Evolutionary conservation across 23 tunicate genomes (phyloP), one percentile per base, ranked within the genome.

Genomic region (Styela clava): DNA sequence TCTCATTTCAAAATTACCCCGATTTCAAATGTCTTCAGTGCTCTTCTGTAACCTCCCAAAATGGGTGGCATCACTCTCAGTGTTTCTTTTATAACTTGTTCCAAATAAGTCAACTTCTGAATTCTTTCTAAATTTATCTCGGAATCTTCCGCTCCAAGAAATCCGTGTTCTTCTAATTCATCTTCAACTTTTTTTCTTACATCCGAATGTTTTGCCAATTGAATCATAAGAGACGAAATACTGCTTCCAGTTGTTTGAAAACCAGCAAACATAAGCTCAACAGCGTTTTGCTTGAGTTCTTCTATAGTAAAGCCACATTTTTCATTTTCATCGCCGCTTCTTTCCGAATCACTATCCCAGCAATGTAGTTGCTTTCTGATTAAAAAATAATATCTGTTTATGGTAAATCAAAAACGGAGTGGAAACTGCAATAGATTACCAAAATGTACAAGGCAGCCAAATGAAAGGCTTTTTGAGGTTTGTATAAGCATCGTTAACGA

Each of bases 231-330:
- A 64, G 89, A 85, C 16, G 95, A 79, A 2, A 85, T 51, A 19
- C 84, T 74, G 78, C 89, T 85, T 16, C 79, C 89, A 34, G 89
- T 63, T 34, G 89, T 85, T 62, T 30, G 73, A 69, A 79, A 89
- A 0, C 95, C 95, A 63, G 89, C 89, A 65, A 85, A 89, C 83
- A 89, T 63, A 22, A 89, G 74, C 61, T 89, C 95, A 25, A 89
- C 31, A 30, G 82, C 82, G 23, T 74, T 81, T 78, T 89, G 88
- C 34, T 89, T 89, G 31, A 25, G 71, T 67, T 67, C 71, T 22
- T 67, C 31, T 18, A 67, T 67, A 0, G n/a, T 67, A 25, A 29
- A 67, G 12, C 71, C 30, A 20, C 20, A 29, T 21, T 24, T n/a
- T 19, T 33, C 78, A 22, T 72, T 26, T 25, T 64, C 82, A 1